Conservation (phyloP, 2,797 vertebrate species). For the Otolemur crassicaudatus region DNA sequence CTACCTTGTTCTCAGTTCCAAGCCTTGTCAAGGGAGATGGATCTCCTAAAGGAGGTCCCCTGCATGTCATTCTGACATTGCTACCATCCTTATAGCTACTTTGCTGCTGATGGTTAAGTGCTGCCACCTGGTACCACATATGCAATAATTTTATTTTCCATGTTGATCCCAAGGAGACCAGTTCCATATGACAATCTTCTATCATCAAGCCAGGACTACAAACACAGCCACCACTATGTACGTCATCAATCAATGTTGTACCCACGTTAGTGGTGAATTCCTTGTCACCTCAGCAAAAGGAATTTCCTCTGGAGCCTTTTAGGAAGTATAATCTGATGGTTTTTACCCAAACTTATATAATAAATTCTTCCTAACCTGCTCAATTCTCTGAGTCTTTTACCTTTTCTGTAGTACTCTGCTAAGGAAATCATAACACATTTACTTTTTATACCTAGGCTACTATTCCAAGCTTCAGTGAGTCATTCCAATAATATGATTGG, state of each 20-base stretch:
- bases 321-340: background rate
- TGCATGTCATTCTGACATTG: background rate
- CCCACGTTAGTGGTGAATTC: background rate
- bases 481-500: background rate
- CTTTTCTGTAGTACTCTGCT: background rate
- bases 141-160: constrained; percentile 7
- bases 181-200: background rate
- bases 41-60: background rate
- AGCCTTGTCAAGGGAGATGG: background rate
- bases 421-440: background rate
- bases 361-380: background rate
- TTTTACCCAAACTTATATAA: background rate
- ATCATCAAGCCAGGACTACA: background rate
- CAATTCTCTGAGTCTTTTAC: background rate
- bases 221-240: background rate
- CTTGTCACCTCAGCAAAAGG: background rate
- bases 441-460: background rate
- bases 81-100: background rate
- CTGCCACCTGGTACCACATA: background rate
- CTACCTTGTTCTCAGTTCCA: background rate
- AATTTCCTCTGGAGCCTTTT: background rate
- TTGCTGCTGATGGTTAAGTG: background rate
- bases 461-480: background rate
- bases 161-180: background rate
- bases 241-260: background rate